A percentile compares a stretch with the other conserved stretches of the same genome.
Conservation (phyloP, 2,113 vertebrate genomes). For the Phyllopteryx taeniolatus region DNA sequence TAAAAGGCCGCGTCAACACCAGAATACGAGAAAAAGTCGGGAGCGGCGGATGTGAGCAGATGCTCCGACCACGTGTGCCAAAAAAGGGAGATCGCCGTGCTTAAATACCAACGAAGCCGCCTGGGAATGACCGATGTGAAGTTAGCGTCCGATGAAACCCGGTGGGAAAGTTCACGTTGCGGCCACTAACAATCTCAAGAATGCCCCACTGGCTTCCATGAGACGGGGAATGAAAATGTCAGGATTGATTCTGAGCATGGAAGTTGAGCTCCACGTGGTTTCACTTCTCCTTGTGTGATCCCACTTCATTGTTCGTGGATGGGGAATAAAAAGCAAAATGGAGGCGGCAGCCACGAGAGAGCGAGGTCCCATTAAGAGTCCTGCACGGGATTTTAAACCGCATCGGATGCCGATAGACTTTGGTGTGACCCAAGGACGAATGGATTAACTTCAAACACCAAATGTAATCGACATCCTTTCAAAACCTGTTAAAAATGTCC, state of each 20-base stretch:
- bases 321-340: background rate
- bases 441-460: background rate
- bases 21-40: conserved; percentile 45
- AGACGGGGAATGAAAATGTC: background rate
- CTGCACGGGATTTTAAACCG: too few species aligned
- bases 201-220: background rate
- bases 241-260: background rate
- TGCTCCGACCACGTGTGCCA: conserved; percentile 24
- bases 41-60: conserved; percentile 44
- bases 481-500: conserved; percentile 1
- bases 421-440: background rate
- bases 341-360: background rate
- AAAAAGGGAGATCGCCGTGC: conserved; percentile 24
- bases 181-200: background rate
- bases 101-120: conserved; percentile 31
- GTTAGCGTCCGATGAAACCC: background rate
- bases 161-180: background rate
- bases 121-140: background rate
- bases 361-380: background rate
- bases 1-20: conserved; percentile 53
- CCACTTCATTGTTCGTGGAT: background rate
- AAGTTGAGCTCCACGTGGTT: background rate
- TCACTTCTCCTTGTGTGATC: background rate
- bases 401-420: background rate
- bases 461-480: background rate